Percentiles rank a stretch among this genome's conserved stretches.
Conservation (phyloP, 2,888 invertebrate genomes). For the Oscheius sp. region DNA sequence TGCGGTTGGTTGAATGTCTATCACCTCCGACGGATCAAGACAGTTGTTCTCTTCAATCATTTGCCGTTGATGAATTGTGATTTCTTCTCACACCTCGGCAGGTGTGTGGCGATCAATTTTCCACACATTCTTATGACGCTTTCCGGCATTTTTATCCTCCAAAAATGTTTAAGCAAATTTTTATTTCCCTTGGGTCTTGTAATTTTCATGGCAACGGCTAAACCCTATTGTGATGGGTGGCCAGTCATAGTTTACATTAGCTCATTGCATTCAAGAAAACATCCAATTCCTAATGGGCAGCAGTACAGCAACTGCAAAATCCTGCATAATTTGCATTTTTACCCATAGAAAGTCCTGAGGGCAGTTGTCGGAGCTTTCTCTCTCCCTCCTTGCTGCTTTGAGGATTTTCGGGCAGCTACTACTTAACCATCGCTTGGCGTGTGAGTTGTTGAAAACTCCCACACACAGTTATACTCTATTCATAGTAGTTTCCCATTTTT, state of each 20-base stretch:
- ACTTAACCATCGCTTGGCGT: slow-evolving; percentile 21
- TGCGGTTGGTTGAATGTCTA: slow-evolving; percentile 31
- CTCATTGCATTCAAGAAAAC: slow-evolving; percentile 14
- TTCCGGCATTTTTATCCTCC: background rate
- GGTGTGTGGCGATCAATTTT: slow-evolving; percentile 29
- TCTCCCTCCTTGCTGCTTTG: background rate
- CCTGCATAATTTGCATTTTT: slow-evolving; percentile 25
- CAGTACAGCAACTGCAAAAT: slow-evolving; percentile 4
- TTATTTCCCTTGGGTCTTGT: background rate
- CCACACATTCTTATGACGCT: slow-evolving; percentile 20
- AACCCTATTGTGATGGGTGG: background rate
- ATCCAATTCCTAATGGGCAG: background rate
- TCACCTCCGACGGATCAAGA: slow-evolving; percentile 35
- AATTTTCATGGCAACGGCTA: background rate
- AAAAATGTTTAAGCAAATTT: background rate
- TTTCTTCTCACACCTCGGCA: slow-evolving; percentile 32
- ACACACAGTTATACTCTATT: slow-evolving; percentile 28
- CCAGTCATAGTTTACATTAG: background rate
- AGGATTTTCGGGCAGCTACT: slow-evolving; percentile 26
- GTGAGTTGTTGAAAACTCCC: slow-evolving; percentile 17
- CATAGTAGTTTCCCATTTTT: slow-evolving; percentile 2
- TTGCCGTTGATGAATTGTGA: slow-evolving; percentile 35
- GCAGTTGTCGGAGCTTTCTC: background rate
- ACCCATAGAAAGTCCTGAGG: slow-evolving; percentile 24
- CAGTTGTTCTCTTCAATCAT: slow-evolving; percentile 39